These are phyloP conservation scores for Aphyosemion australe DNA, from an alignment of 2,113 vertebrate genomes.

Conservation along the genomic window DNA sequence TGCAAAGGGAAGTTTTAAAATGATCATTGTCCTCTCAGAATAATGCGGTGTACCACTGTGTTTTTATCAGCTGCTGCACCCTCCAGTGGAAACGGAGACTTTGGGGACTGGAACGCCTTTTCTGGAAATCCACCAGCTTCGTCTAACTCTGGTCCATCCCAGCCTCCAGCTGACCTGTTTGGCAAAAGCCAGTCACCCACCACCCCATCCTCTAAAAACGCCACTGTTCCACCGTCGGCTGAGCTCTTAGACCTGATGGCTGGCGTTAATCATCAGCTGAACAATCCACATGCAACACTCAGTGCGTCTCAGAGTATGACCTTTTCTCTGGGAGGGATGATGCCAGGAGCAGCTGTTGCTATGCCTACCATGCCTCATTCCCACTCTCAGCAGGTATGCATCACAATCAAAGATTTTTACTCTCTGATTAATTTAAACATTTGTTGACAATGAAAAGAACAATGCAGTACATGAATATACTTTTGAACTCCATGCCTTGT, in stretches of 20 bases:
- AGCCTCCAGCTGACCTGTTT: slow-evolving; percentile 72
- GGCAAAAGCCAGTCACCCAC: slow-evolving; percentile 72
- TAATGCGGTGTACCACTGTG: background rate
- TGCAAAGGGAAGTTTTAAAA: background rate
- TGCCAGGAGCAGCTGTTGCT: slow-evolving; percentile 64
- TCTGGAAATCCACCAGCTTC: slow-evolving; percentile 77
- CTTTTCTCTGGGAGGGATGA: slow-evolving; percentile 86
- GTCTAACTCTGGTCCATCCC: slow-evolving; percentile 50
- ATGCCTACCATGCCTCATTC: slow-evolving; percentile 62
- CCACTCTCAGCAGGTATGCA: slow-evolving; percentile 68
- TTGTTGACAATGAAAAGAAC: too few relatives aligned
- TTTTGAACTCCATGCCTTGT: background rate
- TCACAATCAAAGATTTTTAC: background rate
- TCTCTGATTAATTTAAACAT: background rate
- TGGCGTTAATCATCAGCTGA: slow-evolving; percentile 68
- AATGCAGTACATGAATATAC: too few relatives aligned
- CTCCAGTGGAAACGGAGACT: slow-evolving; percentile 90
- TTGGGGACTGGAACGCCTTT: slow-evolving; percentile 96
- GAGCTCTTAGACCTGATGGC: slow-evolving; percentile 94
- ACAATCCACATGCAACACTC: slow-evolving; percentile 82
- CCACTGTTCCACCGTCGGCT: slow-evolving; percentile 73
- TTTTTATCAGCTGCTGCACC: slow-evolving; percentile 75
- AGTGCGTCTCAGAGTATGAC: slow-evolving; percentile 93
- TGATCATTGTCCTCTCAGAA: background rate
- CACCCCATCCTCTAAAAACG: slow-evolving; percentile 52